Evolutionary conservation across 2,113 vertebrate genomes (phyloP).

Genomic region (Dolichotis patagonum): DNA sequence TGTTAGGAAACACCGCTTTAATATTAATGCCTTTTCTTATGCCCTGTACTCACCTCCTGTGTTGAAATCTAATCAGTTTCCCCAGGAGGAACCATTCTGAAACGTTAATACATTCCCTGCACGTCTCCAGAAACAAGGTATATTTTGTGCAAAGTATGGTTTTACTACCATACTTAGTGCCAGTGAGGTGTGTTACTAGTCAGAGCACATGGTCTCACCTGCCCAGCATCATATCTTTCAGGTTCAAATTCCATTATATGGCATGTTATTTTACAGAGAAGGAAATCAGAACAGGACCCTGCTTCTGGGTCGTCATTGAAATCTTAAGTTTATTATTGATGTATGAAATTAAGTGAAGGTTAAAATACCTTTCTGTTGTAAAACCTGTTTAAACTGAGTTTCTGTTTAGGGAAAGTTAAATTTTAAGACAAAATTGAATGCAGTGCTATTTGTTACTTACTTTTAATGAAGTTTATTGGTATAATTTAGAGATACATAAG

Average conservation of each 20-base stretch:
- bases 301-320: constrained; percentile 41
- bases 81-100: constrained; percentile 46
- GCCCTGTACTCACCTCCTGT: neutral
- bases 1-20: neutral
- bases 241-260: constrained; percentile 65
- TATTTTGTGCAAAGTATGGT: constrained; percentile 63
- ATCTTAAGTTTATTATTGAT: constrained; percentile 51
- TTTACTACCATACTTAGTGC: constrained; percentile 18
- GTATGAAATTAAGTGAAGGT: constrained; percentile 4
- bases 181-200: constrained; percentile 46
- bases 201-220: constrained; percentile 37
- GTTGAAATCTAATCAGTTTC: constrained; percentile 65
- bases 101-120: constrained; percentile 60
- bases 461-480: too few relatives aligned
- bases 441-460: neutral
- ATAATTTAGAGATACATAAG: too few relatives aligned
- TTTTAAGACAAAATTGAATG: constrained; percentile 33
- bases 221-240: constrained; percentile 64
- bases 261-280: constrained; percentile 47
- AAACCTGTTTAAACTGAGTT: neutral
- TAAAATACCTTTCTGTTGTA: constrained; percentile 50
- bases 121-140: constrained; percentile 65
- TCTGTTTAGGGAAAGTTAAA: constrained; percentile 39
- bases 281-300: constrained; percentile 4
- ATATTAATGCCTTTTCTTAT: neutral